Evolutionary conservation across 2,113 vertebrate species (phyloP).

Genomic region (Pleuronectes platessa): DNA sequence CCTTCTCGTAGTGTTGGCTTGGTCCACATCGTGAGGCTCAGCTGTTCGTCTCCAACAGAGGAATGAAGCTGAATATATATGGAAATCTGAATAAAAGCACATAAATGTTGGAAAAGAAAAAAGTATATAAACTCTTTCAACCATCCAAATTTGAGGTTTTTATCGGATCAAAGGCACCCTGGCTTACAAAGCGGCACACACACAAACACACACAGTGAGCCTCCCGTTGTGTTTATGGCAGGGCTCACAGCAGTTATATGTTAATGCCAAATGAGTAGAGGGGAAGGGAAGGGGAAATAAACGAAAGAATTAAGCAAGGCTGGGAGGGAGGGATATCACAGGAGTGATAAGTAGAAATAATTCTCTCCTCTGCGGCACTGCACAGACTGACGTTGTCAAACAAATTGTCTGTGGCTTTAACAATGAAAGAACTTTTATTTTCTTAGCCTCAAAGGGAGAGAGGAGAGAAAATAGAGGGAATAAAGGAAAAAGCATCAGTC

Average conservation of each 20-base stretch:
- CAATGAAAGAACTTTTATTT: conserved; percentile 52
- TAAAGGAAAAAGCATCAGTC: neutral
- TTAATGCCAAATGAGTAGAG: conserved; percentile 73
- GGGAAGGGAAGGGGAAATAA: conserved; percentile 44
- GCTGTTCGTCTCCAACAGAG: conserved; percentile 16
- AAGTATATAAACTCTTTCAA: conserved; percentile 72
- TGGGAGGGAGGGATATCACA: conserved; percentile 55
- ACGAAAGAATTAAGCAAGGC: conserved; percentile 53
- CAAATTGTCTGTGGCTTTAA: conserved; percentile 57
- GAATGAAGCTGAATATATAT: conserved; percentile 68
- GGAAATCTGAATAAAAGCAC: conserved; percentile 40
- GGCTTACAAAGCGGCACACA: conserved; percentile 40
- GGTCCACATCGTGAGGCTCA: conserved; percentile 13
- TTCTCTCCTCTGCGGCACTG: conserved; percentile 53
- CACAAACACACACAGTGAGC: conserved; percentile 38
- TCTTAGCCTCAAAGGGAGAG: conserved; percentile 26
- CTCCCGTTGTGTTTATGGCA: conserved; percentile 55
- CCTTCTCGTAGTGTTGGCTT: neutral
- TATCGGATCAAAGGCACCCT: conserved; percentile 75
- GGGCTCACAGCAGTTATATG: conserved; percentile 71
- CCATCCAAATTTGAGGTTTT: conserved; percentile 76
- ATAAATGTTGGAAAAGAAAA: conserved; percentile 18
- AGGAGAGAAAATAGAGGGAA: neutral
- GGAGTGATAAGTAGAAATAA: conserved; percentile 74
- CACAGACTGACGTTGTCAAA: conserved; percentile 60